Evolutionary conservation across 1,140 invertebrate species (phyloP).

Genomic region (Drosophila fuyamai): DNA sequence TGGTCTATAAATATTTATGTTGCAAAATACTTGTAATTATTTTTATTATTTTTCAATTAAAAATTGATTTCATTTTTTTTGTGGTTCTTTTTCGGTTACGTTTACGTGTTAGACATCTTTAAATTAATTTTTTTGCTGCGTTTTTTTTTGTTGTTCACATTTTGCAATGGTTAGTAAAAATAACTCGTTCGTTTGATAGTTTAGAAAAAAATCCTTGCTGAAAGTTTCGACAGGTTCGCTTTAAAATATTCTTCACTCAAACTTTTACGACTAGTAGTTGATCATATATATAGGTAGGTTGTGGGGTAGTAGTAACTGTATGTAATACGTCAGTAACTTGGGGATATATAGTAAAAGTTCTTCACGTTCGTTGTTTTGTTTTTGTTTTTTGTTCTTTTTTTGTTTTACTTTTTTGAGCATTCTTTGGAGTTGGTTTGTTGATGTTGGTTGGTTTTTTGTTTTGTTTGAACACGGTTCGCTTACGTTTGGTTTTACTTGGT

Average conservation of each 20-base stretch:
- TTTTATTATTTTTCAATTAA: constrained; percentile 72
- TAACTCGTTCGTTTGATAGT: constrained; percentile 67
- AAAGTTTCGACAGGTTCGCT: constrained; percentile 46
- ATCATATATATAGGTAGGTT: constrained; percentile 49
- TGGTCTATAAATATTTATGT: constrained; percentile 79
- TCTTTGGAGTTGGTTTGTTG: constrained; percentile 76
- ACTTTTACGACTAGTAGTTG: constrained; percentile 77
- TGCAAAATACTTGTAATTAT: constrained; percentile 82
- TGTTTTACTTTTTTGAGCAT: constrained; percentile 65
- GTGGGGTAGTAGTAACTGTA: constrained; percentile 48
- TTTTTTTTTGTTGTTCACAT: constrained; percentile 53
- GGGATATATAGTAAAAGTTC: constrained; percentile 48
- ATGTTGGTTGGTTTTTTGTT: constrained; percentile 55
- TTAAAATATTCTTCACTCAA: constrained; percentile 70
- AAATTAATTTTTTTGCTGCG: constrained; percentile 56
- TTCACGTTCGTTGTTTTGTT: constrained; percentile 46
- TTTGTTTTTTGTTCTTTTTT: constrained; percentile 25
- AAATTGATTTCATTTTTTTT: constrained; percentile 52
- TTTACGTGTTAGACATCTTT: constrained; percentile 68
- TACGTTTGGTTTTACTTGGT: constrained; percentile 61
- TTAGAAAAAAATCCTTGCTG: constrained; percentile 50
- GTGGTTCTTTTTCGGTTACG: constrained; percentile 29
- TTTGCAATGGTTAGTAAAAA: constrained; percentile 75
- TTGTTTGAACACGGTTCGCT: constrained; percentile 68
- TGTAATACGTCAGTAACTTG: constrained; percentile 67